Conservation (phyloP, 2,113 vertebrate genomes). For the Nesogale talazaci region DNA sequence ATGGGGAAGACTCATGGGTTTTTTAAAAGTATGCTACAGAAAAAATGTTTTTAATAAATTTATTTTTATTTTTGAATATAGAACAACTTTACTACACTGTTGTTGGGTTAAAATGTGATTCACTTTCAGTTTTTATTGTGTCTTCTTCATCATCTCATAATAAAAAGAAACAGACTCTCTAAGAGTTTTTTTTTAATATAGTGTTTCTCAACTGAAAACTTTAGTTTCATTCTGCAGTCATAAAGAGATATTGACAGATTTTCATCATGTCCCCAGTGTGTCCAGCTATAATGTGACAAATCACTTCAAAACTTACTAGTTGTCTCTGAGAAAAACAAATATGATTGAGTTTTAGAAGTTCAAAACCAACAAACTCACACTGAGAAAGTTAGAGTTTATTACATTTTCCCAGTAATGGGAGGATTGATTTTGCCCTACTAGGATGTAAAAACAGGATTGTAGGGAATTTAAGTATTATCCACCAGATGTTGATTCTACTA, state of each 20-base stretch:
- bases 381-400: constrained; percentile 60
- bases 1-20: neutral
- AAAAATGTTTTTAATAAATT: neutral
- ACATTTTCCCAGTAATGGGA: constrained; percentile 53
- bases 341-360: constrained; percentile 57
- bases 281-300: neutral
- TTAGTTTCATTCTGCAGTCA: neutral
- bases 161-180: neutral
- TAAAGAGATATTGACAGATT: neutral
- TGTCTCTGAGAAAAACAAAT: constrained; percentile 44
- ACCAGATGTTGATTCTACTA: constrained; percentile 65
- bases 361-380: constrained; percentile 29
- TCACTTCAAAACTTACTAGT: constrained; percentile 33
- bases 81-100: neutral
- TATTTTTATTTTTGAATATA: neutral
- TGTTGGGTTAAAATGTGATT: neutral
- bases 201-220: neutral
- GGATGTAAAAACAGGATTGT: constrained; percentile 66
- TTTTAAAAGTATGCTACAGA: neutral
- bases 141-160: constrained; percentile 3
- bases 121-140: neutral
- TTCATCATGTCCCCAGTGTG: neutral
- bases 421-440: constrained; percentile 71
- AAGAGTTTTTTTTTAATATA: neutral
- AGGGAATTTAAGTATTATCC: constrained; percentile 68